phyloP scores from a whole-genome alignment of 2,797 vertebrate genomes.

The Sebastes matsubarae region DNA sequence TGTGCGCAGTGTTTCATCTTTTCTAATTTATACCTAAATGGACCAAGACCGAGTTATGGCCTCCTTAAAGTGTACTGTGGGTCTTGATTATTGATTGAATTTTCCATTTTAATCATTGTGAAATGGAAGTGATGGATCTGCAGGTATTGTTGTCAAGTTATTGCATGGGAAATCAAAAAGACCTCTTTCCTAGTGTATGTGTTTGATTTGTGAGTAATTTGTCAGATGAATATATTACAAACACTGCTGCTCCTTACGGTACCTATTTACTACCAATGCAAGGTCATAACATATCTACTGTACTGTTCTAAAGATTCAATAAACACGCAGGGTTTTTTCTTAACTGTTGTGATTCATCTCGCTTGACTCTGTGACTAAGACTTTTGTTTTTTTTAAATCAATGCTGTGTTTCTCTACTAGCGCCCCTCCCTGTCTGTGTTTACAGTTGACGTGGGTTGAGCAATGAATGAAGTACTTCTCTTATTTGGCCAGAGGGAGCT shows the following conservation, averaged over 20 bases:
- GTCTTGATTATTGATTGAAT: slow-evolving; percentile 55
- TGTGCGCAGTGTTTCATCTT: slow-evolving; percentile 52
- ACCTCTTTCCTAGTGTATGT: slow-evolving; percentile 56
- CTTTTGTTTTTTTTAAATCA: neutral
- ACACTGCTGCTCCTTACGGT: slow-evolving; percentile 43
- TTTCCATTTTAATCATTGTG: slow-evolving; percentile 61
- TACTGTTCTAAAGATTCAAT: slow-evolving; percentile 65
- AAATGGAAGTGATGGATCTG: slow-evolving; percentile 63
- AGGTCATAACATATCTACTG: slow-evolving; percentile 51
- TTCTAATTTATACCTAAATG: slow-evolving; percentile 46
- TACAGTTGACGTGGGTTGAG: neutral
- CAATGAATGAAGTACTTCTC: neutral
- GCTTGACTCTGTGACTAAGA: neutral
- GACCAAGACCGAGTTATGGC: slow-evolving; percentile 53
- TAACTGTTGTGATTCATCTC: slow-evolving; percentile 24
- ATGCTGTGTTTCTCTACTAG: neutral
- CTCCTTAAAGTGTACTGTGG: slow-evolving; percentile 63
- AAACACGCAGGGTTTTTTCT: slow-evolving; percentile 65
- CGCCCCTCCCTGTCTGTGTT: neutral
- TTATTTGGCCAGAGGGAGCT: neutral
- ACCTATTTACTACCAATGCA: slow-evolving; percentile 40
- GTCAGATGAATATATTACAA: slow-evolving; percentile 51
- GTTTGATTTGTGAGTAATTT: slow-evolving; percentile 65
- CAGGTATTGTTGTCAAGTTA: slow-evolving; percentile 57
- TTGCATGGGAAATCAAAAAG: slow-evolving; percentile 36